Evolutionary conservation across 1,140 invertebrate species (phyloP).

Genomic region (Leptinotarsa lineolata): DNA sequence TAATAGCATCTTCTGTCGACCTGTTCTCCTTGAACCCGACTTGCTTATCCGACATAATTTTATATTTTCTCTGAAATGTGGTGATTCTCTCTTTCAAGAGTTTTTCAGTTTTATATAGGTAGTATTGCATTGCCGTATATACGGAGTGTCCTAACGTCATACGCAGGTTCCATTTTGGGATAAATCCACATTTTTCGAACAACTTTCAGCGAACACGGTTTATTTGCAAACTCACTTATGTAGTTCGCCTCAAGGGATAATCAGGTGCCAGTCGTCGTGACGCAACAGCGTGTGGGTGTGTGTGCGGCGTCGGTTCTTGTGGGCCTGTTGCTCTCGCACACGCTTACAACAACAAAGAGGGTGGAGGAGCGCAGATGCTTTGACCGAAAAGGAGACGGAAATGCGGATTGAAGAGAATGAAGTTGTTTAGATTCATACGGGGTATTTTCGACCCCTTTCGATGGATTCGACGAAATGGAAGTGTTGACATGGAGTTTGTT

Average conservation of each 20-base stretch:
- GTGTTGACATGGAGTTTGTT: too few relatives aligned
- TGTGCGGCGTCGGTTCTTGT: background rate
- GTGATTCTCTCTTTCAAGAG: too few relatives aligned
- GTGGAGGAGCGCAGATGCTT: background rate
- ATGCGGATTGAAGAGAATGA: background rate
- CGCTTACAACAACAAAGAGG: slow-evolving; percentile 18
- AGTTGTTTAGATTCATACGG: slow-evolving; percentile 10
- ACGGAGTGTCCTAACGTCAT: too few relatives aligned
- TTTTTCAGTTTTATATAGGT: too few relatives aligned
- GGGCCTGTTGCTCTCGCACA: slow-evolving; percentile 24
- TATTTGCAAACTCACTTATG: slow-evolving; percentile 21
- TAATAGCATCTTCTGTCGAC: too few relatives aligned
- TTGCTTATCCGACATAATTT: too few relatives aligned
- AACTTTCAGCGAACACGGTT: background rate
- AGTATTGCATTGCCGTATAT: too few relatives aligned
- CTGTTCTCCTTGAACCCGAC: too few relatives aligned
- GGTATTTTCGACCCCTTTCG: background rate
- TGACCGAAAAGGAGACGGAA: background rate
- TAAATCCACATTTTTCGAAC: too few relatives aligned
- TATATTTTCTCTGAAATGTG: too few relatives aligned
- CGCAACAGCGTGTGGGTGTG: slow-evolving; percentile 29
- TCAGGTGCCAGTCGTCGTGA: slow-evolving; percentile 20
- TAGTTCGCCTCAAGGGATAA: slow-evolving; percentile 26
- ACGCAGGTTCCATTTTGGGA: too few relatives aligned
- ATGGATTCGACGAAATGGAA: background rate